A percentile compares a stretch with the other conserved stretches of the same genome.
Evolutionary conservation across 2,797 vertebrate species (phyloP).

Genomic region (Chiroxiphia lanceolata): DNA sequence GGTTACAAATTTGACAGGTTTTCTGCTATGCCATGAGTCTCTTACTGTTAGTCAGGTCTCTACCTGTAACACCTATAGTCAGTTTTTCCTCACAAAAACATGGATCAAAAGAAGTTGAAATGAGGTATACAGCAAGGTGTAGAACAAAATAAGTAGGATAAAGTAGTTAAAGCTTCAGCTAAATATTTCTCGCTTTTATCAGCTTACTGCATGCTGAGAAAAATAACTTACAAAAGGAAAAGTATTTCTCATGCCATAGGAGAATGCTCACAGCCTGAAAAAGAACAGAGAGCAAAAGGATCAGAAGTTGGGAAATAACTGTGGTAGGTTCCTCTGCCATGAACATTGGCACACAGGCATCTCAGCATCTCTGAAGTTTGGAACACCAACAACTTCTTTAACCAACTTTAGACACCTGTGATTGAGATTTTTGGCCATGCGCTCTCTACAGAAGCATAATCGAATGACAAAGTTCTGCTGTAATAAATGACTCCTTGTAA

Average conservation of each 20-base stretch:
- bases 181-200: constrained; percentile 32
- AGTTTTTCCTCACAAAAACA: not conserved
- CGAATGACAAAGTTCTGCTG: constrained; percentile 48
- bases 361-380: not conserved
- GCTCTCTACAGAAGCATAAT: constrained; percentile 27
- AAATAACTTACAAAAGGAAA: not conserved
- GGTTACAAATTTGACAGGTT: constrained; percentile 25
- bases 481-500: constrained; percentile 50
- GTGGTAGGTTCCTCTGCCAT: not conserved
- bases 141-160: constrained; percentile 29
- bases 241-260: not conserved
- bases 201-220: not conserved
- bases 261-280: not conserved
- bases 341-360: not conserved
- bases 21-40: constrained; percentile 1
- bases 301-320: not conserved
- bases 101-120: constrained; percentile 28
- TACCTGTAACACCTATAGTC: constrained; percentile 33
- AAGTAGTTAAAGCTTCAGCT: constrained; percentile 55
- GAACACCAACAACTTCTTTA: not conserved
- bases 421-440: constrained; percentile 54
- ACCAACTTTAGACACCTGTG: constrained; percentile 31
- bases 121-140: not conserved
- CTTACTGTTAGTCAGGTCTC: not conserved
- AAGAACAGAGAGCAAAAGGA: not conserved